Base-by-base conservation (phyloP, 64 coral and sea anemone species). In the Montipora cactus region DNA sequence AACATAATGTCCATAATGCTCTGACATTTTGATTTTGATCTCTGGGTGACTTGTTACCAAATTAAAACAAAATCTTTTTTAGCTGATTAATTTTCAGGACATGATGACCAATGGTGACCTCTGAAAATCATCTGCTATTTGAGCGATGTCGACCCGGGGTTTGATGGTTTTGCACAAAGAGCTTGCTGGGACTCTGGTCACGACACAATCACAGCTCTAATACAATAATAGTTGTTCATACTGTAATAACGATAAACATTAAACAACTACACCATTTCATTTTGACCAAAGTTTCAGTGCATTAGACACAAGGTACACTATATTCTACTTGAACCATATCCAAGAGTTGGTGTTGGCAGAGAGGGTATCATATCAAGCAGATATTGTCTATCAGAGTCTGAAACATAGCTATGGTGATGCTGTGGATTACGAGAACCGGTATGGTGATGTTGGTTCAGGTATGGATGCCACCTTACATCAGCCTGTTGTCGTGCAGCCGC, bases 341-440 rank as follows among this genome's bases (percentile, higher is more conserved):
- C 90, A 20, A 96, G 79, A 68, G 87, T 89, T 49, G 94, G 96
- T 83, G 83, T 66, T 11, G 96, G 96, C 88, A 98, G 59, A 10
- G 98, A 99, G 2, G 98, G 98, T 79, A 99, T 99, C 98, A 99
- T 99, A 52, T 99, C 98, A 67, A 99, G 79, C 46, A 99, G 64
- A 45, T 99, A 99, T 44, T 99, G 95, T 47, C 98, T 87, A 62
- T 99, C 95, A 58, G 95, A 88, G 58, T 99, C 98, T 0, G 95
- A 86, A 13, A 91, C 98, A 87, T 80, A 89, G 55, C 87, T 88
- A 44, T 95, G 83, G 58, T 99, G 95, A 69, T 99, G 98, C 64
- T 94, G 95, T 44, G 95, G 92, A 79, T 99, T 99, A 75, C 91
- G 98, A 1, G 92, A 91, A 25, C 91, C 79, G 19, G 95, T 87